Evolutionary conservation across 2,888 invertebrate genomes (phyloP).

Genomic region (Trachelus iudaicus): DNA sequence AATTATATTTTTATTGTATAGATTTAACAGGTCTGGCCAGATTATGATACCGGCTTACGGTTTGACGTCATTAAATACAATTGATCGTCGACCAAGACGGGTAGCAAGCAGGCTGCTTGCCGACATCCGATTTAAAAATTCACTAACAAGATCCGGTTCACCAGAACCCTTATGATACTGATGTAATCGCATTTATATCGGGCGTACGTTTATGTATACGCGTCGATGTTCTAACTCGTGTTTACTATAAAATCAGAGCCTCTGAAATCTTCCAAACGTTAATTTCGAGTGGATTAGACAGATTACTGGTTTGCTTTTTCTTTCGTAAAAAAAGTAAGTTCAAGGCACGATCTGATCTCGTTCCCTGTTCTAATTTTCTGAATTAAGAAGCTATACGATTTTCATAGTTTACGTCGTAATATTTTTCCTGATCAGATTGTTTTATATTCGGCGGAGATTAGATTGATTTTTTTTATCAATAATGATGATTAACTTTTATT

Average conservation of each 20-base stretch:
- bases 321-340: neutral
- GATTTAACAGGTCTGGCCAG: neutral
- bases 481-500: neutral
- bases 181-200: slow-evolving; percentile 44
- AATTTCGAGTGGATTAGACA: neutral
- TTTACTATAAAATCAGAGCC: neutral
- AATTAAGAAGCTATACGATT: neutral
- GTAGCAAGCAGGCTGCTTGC: neutral
- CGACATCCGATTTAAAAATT: slow-evolving; percentile 43
- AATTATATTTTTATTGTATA: neutral
- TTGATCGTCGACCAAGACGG: neutral
- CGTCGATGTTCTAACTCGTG: slow-evolving; percentile 17
- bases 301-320: neutral
- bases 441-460: neutral
- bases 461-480: neutral
- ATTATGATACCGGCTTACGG: neutral
- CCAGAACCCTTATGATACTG: slow-evolving; percentile 42
- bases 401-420: neutral
- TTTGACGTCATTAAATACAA: neutral
- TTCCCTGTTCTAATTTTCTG: neutral
- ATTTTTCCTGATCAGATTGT: neutral
- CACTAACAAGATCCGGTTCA: slow-evolving; percentile 45
- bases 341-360: neutral
- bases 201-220: slow-evolving; percentile 15
- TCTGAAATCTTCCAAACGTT: neutral